Conservation (phyloP, 2,888 invertebrate genomes). For the Criorhina ranunculi region DNA sequence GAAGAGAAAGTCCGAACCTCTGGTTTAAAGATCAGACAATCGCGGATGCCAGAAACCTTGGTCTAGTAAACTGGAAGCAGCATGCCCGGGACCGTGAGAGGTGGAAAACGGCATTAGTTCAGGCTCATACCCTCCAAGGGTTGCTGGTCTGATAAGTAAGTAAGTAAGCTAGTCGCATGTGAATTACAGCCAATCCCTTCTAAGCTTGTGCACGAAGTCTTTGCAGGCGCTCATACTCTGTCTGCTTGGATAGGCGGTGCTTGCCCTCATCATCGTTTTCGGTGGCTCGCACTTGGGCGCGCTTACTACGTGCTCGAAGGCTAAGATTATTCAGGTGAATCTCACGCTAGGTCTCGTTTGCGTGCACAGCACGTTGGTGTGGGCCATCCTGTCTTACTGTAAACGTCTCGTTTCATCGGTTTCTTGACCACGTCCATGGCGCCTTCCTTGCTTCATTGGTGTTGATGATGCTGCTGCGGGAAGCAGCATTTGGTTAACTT, state of each 20-base stretch:
- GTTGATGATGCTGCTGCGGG: constrained; percentile 78
- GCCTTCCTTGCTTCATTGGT: constrained; percentile 77
- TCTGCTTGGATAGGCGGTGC: constrained; percentile 82
- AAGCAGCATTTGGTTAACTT: constrained; percentile 84
- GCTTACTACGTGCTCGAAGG: constrained; percentile 83
- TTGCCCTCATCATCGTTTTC: constrained; percentile 83
- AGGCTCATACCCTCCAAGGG: too few species aligned
- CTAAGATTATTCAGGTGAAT: constrained; percentile 82
- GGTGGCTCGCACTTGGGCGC: constrained; percentile 82
- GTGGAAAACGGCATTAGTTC: too few species aligned
- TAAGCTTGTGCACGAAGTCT: constrained; percentile 83
- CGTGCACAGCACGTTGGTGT: constrained; percentile 83
- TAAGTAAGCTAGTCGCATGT: too few species aligned
- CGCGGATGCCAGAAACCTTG: too few species aligned
- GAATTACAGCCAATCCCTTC: too few species aligned
- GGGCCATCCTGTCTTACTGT: constrained; percentile 83
- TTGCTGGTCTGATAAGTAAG: too few species aligned
- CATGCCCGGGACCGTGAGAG: too few species aligned
- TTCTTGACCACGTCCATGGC: constrained; percentile 83
- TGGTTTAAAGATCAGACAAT: too few species aligned
- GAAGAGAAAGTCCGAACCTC: too few species aligned
- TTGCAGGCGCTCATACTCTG: constrained; percentile 83
- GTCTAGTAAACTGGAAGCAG: too few species aligned
- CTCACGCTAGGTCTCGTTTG: constrained; percentile 83
- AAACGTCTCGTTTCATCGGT: constrained; percentile 83